Conservation (phyloP, 2,888 invertebrate species). For the Lepidochrysops patricia region DNA sequence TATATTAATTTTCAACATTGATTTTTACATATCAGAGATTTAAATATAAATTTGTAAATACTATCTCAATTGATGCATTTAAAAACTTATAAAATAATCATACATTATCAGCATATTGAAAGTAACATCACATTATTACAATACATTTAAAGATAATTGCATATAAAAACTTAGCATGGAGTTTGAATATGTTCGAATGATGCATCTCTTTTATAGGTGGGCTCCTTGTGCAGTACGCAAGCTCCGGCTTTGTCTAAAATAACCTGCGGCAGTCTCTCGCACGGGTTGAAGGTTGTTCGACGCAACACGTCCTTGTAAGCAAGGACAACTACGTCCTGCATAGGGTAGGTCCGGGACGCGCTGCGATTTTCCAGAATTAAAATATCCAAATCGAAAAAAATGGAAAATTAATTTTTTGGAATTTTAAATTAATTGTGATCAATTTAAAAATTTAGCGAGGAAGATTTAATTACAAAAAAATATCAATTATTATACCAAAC, state of each 20-base stretch:
- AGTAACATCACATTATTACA: too few relatives aligned
- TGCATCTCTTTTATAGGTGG: not conserved
- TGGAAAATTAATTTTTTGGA: too few relatives aligned
- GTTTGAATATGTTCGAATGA: not conserved
- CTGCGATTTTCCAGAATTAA: not conserved
- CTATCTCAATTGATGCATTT: too few relatives aligned
- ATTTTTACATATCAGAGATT: too few relatives aligned
- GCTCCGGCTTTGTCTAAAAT: not conserved
- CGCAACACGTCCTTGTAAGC: conserved; percentile 2
- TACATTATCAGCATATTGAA: too few relatives aligned
- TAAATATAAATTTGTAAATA: too few relatives aligned
- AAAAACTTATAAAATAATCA: too few relatives aligned
- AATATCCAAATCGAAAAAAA: not conserved
- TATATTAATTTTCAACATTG: too few relatives aligned
- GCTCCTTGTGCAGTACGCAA: not conserved
- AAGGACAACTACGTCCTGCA: not conserved
- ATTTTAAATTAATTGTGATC: not conserved
- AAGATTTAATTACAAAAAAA: too few relatives aligned
- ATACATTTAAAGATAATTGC: not conserved
- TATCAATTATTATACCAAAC: too few relatives aligned
- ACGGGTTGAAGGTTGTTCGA: conserved; percentile 1
- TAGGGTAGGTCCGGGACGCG: not conserved
- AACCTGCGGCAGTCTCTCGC: not conserved
- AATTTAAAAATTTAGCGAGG: too few relatives aligned
- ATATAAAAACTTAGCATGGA: not conserved